Percentiles rank a stretch among this genome's conserved stretches.
Evolutionary conservation across 2,888 invertebrate genomes (phyloP).

Genomic region (Dicyrtomina minuta): DNA sequence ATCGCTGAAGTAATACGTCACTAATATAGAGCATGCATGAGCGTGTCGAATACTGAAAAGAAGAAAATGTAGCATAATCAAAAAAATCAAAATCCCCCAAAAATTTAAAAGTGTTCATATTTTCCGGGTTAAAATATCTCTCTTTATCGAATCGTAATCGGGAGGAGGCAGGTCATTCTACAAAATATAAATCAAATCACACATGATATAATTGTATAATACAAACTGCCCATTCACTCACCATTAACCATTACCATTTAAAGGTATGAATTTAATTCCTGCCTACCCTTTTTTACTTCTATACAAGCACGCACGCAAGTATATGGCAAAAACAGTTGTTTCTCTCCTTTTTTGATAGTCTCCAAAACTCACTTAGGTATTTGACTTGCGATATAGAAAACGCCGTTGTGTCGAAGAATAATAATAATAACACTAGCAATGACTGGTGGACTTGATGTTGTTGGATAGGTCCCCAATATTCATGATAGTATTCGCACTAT

Average conservation of each 20-base stretch:
- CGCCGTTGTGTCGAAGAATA: too few relatives aligned
- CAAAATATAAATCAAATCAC: background rate
- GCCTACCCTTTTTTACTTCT: background rate
- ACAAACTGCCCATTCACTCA: background rate
- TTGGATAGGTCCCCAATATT: too few relatives aligned
- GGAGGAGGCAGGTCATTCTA: background rate
- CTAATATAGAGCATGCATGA: too few relatives aligned
- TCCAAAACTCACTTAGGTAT: too few relatives aligned
- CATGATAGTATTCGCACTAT: too few relatives aligned
- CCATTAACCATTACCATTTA: background rate
- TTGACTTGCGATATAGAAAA: too few relatives aligned
- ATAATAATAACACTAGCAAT: too few relatives aligned
- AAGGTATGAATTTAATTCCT: background rate
- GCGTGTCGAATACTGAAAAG: too few relatives aligned
- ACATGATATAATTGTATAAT: background rate
- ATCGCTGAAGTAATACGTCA: too few relatives aligned
- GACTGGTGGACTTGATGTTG: too few relatives aligned
- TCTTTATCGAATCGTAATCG: background rate
- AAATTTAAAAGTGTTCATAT: conserved; percentile 5
- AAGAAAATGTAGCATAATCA: too few relatives aligned
- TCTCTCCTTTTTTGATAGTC: too few relatives aligned
- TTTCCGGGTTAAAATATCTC: background rate
- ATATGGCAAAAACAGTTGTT: background rate
- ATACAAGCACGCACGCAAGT: background rate
- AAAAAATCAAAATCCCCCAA: background rate